phyloP scores from a whole-genome alignment of 2,888 invertebrate species.

The Craniophora ligustri region DNA sequence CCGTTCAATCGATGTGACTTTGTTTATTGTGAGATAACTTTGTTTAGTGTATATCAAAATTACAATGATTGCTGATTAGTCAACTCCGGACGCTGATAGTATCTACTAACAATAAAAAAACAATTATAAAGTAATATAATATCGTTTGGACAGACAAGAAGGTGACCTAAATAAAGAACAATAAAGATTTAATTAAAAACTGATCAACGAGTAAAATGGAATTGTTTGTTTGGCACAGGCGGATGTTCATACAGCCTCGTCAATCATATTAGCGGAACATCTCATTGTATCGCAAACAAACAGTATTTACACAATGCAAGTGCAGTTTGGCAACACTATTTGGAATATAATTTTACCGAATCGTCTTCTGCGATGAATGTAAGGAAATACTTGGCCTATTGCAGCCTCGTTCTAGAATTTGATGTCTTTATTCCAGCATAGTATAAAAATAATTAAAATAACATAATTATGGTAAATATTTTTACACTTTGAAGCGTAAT shows the following conservation, averaged over 20 bases:
- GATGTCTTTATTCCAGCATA: too few relatives aligned
- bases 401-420: too few relatives aligned
- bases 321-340: conserved; percentile 55
- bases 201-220: conserved; percentile 32
- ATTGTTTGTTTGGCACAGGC: conserved; percentile 35
- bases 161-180: conserved; percentile 38
- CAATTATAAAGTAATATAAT: conserved; percentile 21
- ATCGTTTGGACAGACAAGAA: conserved; percentile 6
- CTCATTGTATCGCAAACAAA: conserved; percentile 80
- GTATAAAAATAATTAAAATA: too few relatives aligned
- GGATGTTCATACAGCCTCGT: conserved; percentile 56
- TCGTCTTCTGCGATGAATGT: conserved; percentile 46
- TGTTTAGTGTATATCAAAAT: too few relatives aligned
- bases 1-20: neutral
- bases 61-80: conserved; percentile 7
- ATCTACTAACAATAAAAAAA: conserved; percentile 6
- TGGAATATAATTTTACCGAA: conserved; percentile 60
- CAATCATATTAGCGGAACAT: conserved; percentile 69
- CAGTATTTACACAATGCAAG: conserved; percentile 57
- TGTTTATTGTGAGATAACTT: conserved; percentile 6
- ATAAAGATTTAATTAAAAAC: conserved; percentile 43
- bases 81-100: conserved; percentile 5
- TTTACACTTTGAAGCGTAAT: too few relatives aligned
- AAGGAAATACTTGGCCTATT: conserved; percentile 23
- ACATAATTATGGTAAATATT: too few relatives aligned